Evolutionary conservation across 2,888 invertebrate genomes (phyloP).

Genomic region (Hermaeophaga mercurialis): DNA sequence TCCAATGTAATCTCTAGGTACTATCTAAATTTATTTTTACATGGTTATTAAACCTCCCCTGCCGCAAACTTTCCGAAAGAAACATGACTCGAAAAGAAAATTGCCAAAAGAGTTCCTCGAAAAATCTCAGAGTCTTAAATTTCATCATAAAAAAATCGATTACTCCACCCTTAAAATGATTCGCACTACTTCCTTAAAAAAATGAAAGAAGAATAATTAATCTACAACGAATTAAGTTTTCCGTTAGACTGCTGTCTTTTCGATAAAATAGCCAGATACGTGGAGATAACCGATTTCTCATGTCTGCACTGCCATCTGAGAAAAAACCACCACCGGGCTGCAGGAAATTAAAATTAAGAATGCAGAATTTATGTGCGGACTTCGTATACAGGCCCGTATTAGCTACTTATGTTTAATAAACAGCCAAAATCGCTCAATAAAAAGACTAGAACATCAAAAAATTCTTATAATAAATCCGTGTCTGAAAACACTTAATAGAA

Average conservation of each 20-base stretch:
- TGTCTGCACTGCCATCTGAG: slow-evolving; percentile 18
- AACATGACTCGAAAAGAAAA: not conserved
- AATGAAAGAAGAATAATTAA: slow-evolving; percentile 6
- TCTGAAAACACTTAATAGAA: no score
- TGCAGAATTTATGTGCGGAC: slow-evolving; percentile 21
- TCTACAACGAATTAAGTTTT: slow-evolving; percentile 18
- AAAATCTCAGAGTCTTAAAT: slow-evolving; percentile 18
- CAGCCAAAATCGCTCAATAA: no score
- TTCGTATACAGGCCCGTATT: slow-evolving; percentile 3
- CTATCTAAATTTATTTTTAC: slow-evolving; percentile 9
- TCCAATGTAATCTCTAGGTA: not conserved
- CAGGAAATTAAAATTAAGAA: slow-evolving; percentile 28
- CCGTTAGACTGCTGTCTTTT: slow-evolving; percentile 24
- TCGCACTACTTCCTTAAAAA: slow-evolving; percentile 17
- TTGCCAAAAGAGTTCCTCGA: not conserved
- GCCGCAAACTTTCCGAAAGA: not conserved
- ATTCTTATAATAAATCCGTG: no score
- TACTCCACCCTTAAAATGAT: slow-evolving; percentile 4
- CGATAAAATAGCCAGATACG: slow-evolving; percentile 24
- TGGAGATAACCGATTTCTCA: slow-evolving; percentile 24
- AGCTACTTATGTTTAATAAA: no score
- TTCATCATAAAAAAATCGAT: not conserved
- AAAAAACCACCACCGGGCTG: slow-evolving; percentile 19
- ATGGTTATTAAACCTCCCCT: not conserved
- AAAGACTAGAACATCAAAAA: no score